Evolutionary conservation across 2,113 vertebrate species (phyloP).

Genomic region (Hemichromis elongatus): DNA sequence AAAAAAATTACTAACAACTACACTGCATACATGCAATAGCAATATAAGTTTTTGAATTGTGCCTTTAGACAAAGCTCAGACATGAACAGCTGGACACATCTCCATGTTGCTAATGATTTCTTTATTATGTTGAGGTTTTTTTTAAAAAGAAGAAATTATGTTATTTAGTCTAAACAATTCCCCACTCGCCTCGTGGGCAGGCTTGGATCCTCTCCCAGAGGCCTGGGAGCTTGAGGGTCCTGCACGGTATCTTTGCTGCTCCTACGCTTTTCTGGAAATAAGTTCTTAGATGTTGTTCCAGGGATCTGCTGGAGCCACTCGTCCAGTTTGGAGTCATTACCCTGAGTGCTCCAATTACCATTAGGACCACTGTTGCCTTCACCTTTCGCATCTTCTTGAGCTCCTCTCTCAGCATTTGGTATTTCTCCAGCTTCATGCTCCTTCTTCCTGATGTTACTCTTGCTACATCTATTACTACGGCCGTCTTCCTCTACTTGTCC

Average conservation of each 20-base stretch:
- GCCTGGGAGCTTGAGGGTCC: background rate
- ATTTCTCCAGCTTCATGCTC: background rate
- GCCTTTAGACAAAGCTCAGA: background rate
- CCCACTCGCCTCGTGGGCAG: rapidly evolving
- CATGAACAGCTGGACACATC: background rate
- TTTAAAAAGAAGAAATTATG: background rate
- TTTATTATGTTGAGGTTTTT: background rate
- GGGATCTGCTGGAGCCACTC: background rate
- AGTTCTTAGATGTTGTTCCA: background rate
- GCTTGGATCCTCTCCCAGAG: background rate
- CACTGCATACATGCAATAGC: background rate
- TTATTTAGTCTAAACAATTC: background rate
- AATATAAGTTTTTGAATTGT: background rate
- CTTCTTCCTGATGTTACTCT: background rate
- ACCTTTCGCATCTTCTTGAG: background rate
- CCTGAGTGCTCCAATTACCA: background rate
- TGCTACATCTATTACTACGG: background rate
- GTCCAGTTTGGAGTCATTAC: background rate
- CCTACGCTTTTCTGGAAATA: background rate
- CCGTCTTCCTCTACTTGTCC: background rate
- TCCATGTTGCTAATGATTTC: background rate
- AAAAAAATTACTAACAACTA: background rate
- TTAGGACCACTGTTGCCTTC: background rate
- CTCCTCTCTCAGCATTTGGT: background rate
- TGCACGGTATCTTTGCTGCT: background rate